These are phyloP conservation scores for Panthera leo DNA, from an alignment of 2,113 vertebrate species.

Conservation along the genomic window DNA sequence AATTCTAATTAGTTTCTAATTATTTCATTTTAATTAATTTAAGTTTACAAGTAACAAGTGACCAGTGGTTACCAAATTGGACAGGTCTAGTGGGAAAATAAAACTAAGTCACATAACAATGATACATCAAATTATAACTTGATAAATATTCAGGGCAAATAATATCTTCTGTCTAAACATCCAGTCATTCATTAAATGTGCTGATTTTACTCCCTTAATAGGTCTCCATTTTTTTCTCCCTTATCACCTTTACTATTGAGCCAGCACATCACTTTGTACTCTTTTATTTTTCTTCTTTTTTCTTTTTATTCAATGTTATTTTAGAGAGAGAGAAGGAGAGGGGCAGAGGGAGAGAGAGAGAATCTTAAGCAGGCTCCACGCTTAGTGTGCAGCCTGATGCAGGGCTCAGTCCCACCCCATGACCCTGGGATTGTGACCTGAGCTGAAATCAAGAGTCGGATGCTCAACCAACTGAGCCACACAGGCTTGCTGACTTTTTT, in stretches of 20 bases:
- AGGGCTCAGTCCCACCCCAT: too few species aligned
- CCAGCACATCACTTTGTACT: not conserved
- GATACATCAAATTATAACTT: not conserved
- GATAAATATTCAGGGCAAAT: not conserved
- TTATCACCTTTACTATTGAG: not conserved
- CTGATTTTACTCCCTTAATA: not conserved
- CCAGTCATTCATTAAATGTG: not conserved
- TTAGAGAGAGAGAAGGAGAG: too few species aligned
- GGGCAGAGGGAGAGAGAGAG: too few species aligned
- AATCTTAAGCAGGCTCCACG: too few species aligned
- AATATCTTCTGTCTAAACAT: not conserved
- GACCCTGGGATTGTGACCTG: too few species aligned
- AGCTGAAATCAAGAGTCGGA: too few species aligned
- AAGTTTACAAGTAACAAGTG: not conserved
- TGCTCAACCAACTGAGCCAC: too few species aligned
- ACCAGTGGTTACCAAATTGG: not conserved
- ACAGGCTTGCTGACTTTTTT: not conserved
- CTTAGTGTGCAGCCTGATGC: too few species aligned
- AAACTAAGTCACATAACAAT: not conserved
- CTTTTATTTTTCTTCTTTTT: too few species aligned
- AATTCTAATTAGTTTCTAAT: not conserved
- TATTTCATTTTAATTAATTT: constrained; percentile 14
- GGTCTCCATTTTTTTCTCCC: not conserved
- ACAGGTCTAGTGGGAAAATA: not conserved
- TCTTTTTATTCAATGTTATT: too few species aligned